Evolutionary conservation across 1,140 invertebrate species (phyloP).

Genomic region (Trichonephila clavipes): DNA sequence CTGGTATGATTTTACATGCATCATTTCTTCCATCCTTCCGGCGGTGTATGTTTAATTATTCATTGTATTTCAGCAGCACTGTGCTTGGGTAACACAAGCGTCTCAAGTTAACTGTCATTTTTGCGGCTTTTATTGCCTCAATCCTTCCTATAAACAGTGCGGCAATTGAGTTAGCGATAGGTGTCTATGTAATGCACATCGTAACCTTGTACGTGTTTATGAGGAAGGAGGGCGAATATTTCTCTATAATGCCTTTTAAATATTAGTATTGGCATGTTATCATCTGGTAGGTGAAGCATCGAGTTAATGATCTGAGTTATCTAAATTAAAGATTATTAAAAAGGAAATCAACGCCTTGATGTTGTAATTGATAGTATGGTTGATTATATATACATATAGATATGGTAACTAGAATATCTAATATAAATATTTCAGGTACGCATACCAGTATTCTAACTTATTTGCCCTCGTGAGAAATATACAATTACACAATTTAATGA

Average conservation of each 20-base stretch:
- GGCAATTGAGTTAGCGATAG: neutral
- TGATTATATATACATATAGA: too few relatives aligned
- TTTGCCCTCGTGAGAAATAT: too few relatives aligned
- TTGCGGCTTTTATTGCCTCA: neutral
- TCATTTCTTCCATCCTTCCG: conserved; percentile 53
- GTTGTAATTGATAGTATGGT: too few relatives aligned
- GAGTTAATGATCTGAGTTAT: too few relatives aligned
- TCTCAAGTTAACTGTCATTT: conserved; percentile 13
- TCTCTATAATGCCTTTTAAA: neutral
- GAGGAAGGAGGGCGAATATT: neutral
- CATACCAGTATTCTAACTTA: too few relatives aligned
- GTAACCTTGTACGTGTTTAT: neutral
- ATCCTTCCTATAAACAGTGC: neutral
- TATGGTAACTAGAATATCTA: too few relatives aligned
- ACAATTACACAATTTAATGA: too few relatives aligned
- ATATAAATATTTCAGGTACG: too few relatives aligned
- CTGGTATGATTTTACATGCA: conserved; percentile 29
- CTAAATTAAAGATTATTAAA: too few relatives aligned
- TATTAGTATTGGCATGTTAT: too few relatives aligned
- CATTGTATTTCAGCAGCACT: conserved; percentile 40
- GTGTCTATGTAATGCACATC: neutral
- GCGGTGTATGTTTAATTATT: conserved; percentile 54
- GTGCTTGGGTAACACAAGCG: neutral
- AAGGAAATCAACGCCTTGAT: too few relatives aligned
- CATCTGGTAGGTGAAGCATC: too few relatives aligned